Base-by-base conservation (phyloP, 2,113 vertebrate genomes). In the Scalopus aquaticus region DNA sequence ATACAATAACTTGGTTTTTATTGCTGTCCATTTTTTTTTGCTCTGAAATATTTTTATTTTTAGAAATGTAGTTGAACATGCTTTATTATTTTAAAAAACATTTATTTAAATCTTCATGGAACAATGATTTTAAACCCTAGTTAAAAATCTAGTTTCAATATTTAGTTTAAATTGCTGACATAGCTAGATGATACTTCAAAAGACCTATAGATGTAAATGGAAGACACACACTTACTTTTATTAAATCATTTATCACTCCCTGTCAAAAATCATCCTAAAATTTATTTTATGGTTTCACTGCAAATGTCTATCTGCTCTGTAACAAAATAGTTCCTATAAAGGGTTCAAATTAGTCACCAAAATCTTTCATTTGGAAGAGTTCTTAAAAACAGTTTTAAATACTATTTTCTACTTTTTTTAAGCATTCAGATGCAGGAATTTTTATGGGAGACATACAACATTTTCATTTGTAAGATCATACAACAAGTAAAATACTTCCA, bases 301-400 rank as follows among this genome's bases (percentile, higher is more conserved):
- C 67, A 79, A 80, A 74, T 69, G 2, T 56, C 35, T 85, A 1
- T 64, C 15, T 73, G 17, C 26, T 70, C 56, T 92, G 44, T 77
- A 54, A 65, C 8, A n/a, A 46, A 79, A 0, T 32, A 67, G 19
- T 51, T 72, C 35, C 65, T 80, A 6, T 67, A 51, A 92, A 86
- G 6, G 0, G 39, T 65, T 90, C 22, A 51, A 20, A 93, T 51
- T 35, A 42, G 1, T 15, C 28, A 73, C 62, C 26, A 88, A 67
- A 76, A n/a, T 1, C 4, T 77, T 82, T 77, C 32, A 62, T 84
- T 81, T 90, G 67, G 42, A 39, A 93, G 20, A 37, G 56, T 90
- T 79, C 79, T 62, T 72, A 24, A 73, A 89, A 93, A 81, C 6
- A 49, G 3, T 5, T 94, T 78, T n/a, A 78, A 92, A n/a, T 76